Evolutionary conservation across 2,888 invertebrate genomes (phyloP).

Genomic region (Deilephila elpenor): DNA sequence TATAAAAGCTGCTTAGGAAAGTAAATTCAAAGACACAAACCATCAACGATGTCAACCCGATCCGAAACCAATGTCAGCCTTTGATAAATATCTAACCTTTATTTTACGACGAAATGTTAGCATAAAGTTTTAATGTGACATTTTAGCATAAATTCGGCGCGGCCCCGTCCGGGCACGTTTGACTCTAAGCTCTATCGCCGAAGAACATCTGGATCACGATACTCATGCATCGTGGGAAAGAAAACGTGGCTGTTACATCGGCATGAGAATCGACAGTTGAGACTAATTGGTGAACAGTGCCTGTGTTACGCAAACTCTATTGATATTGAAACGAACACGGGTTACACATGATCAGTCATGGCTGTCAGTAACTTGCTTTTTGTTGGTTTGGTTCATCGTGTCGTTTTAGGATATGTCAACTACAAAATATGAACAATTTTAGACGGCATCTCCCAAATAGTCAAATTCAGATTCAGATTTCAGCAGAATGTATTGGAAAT

Average conservation of each 20-base stretch:
- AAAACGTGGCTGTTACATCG: conserved; percentile 21
- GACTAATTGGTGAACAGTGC: conserved; percentile 18
- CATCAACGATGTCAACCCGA: neutral
- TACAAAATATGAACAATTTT: too few relatives aligned
- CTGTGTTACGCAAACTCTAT: conserved; percentile 19
- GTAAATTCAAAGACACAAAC: neutral
- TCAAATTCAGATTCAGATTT: too few relatives aligned
- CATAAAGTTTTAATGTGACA: conserved; percentile 33
- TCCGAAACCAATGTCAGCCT: conserved; percentile 22
- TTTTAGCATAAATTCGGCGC: conserved; percentile 50
- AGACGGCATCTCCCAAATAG: too few relatives aligned
- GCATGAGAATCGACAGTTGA: conserved; percentile 15
- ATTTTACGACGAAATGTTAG: conserved; percentile 21
- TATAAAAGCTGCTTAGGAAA: neutral
- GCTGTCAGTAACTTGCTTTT: neutral
- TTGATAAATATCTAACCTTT: conserved; percentile 31
- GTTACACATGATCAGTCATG: conserved; percentile 11
- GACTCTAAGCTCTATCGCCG: conserved; percentile 60
- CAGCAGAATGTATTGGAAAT: too few relatives aligned
- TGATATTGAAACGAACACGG: conserved; percentile 4
- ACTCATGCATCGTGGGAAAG: conserved; percentile 28
- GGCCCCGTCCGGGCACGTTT: conserved; percentile 61
- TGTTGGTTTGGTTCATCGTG: neutral
- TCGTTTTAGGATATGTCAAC: neutral
- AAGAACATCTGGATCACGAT: conserved; percentile 70